Percentiles rank a stretch among this genome's conserved stretches.
Conservation (phyloP, 2,797 vertebrate genomes). For the Xenops minutus region DNA sequence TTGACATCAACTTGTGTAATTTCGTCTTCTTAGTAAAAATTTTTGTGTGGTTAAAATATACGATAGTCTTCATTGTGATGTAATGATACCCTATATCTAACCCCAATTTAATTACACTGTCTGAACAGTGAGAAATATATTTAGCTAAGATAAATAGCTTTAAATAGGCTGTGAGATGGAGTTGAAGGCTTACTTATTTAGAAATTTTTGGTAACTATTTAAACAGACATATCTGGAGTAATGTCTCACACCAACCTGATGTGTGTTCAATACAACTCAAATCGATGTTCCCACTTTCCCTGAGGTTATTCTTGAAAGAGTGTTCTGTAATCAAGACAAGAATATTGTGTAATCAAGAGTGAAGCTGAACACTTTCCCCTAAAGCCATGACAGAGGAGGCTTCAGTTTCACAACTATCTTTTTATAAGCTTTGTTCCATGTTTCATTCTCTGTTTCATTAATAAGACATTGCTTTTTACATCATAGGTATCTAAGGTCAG, state of each 20-base stretch:
- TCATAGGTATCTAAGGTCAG: background rate
- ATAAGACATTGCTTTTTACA: background rate
- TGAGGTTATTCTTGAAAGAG: background rate
- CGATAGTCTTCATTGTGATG: background rate
- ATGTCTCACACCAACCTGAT: background rate
- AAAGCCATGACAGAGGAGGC: background rate
- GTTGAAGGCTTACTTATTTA: background rate
- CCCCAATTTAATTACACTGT: background rate
- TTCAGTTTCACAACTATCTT: background rate
- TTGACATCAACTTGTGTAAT: background rate
- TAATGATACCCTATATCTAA: background rate
- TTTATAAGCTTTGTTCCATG: background rate
- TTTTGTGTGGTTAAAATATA: background rate
- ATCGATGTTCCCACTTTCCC: background rate
- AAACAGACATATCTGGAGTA: background rate
- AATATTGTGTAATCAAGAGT: background rate
- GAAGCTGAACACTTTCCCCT: background rate
- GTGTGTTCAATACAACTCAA: background rate
- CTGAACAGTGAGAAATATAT: background rate
- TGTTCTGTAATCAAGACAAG: background rate
- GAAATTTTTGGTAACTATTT: background rate
- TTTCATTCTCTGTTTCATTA: background rate
- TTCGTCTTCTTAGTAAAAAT: background rate
- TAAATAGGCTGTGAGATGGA: background rate
- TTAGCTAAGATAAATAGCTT: background rate